Evolutionary conservation across 2,797 vertebrate species (phyloP), one percentile per base, ranked within the genome.

Genomic region (Notolepis coatsorum): DNA sequence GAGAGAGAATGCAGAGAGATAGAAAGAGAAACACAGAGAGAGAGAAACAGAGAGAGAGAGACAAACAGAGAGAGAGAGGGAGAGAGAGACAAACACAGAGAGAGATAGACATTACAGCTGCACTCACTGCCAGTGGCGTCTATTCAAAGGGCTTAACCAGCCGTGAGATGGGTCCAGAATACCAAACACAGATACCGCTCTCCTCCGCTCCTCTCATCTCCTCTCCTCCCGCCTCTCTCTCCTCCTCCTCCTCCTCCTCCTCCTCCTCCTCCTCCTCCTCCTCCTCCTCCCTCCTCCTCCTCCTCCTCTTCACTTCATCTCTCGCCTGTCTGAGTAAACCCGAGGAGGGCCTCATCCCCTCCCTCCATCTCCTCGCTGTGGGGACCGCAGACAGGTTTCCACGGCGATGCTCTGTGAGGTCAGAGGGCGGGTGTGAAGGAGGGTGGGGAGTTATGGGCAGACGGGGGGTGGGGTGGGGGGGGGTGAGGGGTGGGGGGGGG

Each of bases 111-210:
- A 92, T 93, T 91, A 93, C 85, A 91, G 92, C 92, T 93, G 91
- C 87, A 92, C 93, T 93, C 93, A 93, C 85, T 93, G 90, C 92
- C 94, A 93, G 86, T 90, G 93, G 93, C 89, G 93, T 95, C 93
- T 96, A 96, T 98, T 97, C 96, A 97, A 95, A 93, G 94, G 92
- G 94, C 93, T 97, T 96, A 97, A 97, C 94, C 95, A 96, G 95
- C 91, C 94, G 83, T 94, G 93, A 94, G 94, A 96, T 96, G 91
- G 93, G 93, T 91, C 87, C 81, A 73, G 95, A 97, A 97, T 96
- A 97, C 94, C 94, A 97, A 97, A 90, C 93, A 92, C 89, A 89
- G 82, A 88, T 83, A 93, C 91, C 48, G 86, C 91, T 91, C 73
- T 87, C 75, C 82, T 79, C 84, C 91, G 80, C 86, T 83, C 86